Conservation (phyloP, 2,888 invertebrate species). For the Vannuccia rotundouncinata region DNA sequence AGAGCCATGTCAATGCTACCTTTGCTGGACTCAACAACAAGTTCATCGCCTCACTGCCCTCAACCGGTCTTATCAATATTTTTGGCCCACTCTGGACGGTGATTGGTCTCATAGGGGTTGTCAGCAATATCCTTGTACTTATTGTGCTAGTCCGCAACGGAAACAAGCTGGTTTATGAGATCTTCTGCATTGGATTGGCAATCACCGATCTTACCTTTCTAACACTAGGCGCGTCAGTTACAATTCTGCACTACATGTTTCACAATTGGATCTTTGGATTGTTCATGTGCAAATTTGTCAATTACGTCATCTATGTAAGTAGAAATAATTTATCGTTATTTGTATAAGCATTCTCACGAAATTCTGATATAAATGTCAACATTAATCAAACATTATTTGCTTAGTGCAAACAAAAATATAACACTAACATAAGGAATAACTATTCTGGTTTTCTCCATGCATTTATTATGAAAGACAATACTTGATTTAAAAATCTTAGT, state of each 20-base stretch:
- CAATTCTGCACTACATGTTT: slow-evolving; percentile 34
- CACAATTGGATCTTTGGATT: slow-evolving; percentile 33
- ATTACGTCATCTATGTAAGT: slow-evolving; percentile 35
- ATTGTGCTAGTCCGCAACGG: slow-evolving; percentile 22
- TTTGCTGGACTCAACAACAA: neutral
- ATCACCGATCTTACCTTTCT: slow-evolving; percentile 35
- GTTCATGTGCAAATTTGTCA: slow-evolving; percentile 35
- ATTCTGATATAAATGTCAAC: too few relatives aligned
- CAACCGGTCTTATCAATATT: neutral
- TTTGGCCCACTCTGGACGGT: slow-evolving; percentile 29
- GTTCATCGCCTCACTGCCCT: neutral
- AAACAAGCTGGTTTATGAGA: slow-evolving; percentile 33
- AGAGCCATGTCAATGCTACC: neutral
- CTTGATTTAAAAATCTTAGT: too few relatives aligned
- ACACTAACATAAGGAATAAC: too few relatives aligned
- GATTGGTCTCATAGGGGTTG: slow-evolving; percentile 27
- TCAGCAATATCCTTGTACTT: slow-evolving; percentile 34
- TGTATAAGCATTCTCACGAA: too few relatives aligned
- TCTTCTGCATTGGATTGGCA: slow-evolving; percentile 35
- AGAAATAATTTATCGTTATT: too few relatives aligned
- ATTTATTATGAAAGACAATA: too few relatives aligned
- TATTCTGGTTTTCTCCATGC: too few relatives aligned
- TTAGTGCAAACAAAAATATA: too few relatives aligned
- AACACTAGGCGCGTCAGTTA: slow-evolving; percentile 29
- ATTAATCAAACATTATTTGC: too few relatives aligned